A percentile compares a stretch with the other conserved stretches of the same genome.
Conservation (phyloP, 1,140 invertebrate species). For the Drosophila obscura region DNA sequence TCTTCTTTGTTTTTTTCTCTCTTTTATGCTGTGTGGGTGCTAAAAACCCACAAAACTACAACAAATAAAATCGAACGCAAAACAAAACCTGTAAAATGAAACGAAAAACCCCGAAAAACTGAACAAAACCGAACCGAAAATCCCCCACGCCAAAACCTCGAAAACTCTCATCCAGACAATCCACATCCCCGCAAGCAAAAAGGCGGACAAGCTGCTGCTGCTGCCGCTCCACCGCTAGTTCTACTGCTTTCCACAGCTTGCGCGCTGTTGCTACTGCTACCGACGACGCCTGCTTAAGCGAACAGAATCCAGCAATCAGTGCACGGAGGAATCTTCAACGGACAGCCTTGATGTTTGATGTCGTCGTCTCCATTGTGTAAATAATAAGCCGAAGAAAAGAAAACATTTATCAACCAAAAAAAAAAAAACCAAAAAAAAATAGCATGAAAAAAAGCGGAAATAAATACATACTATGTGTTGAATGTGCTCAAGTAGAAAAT, state of each 20-base stretch:
- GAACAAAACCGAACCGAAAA: conserved; percentile 24
- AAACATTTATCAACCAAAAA: conserved; percentile 11
- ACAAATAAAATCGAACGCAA: conserved; percentile 52
- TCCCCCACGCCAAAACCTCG: conserved; percentile 2
- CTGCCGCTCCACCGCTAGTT: conserved; percentile 38
- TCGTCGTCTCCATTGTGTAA: conserved; percentile 37
- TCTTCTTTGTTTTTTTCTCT: conserved; percentile 75
- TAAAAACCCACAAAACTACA: conserved; percentile 39
- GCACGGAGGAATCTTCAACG: conserved; percentile 40
- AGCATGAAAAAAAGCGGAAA: conserved; percentile 30
- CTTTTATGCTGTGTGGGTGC: conserved; percentile 75
- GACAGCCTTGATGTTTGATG: conserved; percentile 15
- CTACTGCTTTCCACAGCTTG: conserved; percentile 46
- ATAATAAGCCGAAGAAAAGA: conserved; percentile 39
- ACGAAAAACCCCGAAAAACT: conserved; percentile 27
- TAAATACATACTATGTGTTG: conserved; percentile 25
- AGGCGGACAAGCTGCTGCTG: conserved; percentile 22
- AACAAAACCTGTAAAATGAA: conserved; percentile 37
- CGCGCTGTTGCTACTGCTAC: conserved; percentile 25
- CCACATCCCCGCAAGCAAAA: conserved; percentile 55
- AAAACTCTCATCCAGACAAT: conserved; percentile 55
- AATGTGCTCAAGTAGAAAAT: conserved; percentile 51
- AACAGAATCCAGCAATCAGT: conserved; percentile 33
- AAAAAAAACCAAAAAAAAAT: conserved; percentile 35
- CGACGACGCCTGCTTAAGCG: conserved; percentile 55